Conservation (phyloP, 1,140 invertebrate genomes). For the Stegodyphus mimosarum region DNA sequence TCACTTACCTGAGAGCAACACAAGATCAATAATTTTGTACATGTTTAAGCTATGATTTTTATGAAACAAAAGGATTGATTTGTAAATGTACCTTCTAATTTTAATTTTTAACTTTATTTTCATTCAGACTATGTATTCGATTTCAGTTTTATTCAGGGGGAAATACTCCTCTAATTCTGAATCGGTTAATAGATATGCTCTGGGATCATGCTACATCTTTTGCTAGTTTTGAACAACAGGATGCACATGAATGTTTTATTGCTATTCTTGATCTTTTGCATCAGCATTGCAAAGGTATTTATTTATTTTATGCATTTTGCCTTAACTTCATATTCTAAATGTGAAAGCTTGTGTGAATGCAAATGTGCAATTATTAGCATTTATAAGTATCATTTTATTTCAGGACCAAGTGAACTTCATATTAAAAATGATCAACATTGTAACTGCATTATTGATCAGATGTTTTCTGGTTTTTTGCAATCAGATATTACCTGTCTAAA, state of each 20-base stretch:
- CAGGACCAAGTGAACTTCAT: neutral
- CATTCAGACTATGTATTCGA: conserved; percentile 15
- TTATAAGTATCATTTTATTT: neutral
- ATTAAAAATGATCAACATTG: conserved; percentile 76
- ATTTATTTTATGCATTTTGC: neutral
- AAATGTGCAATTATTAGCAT: neutral
- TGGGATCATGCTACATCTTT: conserved; percentile 97
- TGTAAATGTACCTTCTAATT: neutral
- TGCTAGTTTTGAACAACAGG: conserved; percentile 97
- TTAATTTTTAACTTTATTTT: conserved; percentile 8
- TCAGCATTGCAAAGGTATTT: conserved; percentile 76
- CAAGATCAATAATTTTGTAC: no score
- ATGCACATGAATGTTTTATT: conserved; percentile 99
- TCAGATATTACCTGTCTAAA: conserved; percentile 96
- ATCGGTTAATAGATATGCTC: conserved; percentile 89
- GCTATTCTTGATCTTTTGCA: conserved; percentile 93
- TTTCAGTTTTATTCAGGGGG: conserved; percentile 90
- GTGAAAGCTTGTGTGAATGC: neutral
- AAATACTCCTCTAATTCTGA: conserved; percentile 86
- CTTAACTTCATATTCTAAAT: neutral
- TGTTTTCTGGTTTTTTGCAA: conserved; percentile 95
- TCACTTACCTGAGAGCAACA: no score
- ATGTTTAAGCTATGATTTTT: no score
- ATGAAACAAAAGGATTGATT: no score
- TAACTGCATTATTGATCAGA: conserved; percentile 97